Percentiles rank a stretch among this genome's conserved stretches.
Conservation (phyloP, 2,113 vertebrate species). For the Entelurus aequoreus region DNA sequence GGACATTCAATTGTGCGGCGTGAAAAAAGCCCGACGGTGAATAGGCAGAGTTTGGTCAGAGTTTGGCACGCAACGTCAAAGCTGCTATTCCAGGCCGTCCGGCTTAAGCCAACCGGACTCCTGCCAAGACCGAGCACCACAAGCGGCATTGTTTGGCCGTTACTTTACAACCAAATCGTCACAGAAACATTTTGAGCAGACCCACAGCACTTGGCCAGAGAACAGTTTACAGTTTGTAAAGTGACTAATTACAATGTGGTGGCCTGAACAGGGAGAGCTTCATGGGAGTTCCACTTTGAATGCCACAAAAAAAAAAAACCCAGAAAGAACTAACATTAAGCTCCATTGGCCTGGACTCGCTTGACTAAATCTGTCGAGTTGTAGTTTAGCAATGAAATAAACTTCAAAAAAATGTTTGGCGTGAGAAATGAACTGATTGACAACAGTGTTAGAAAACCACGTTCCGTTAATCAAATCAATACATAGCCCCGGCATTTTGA, state of each 20-base stretch:
- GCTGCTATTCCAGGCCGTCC: conserved; percentile 51
- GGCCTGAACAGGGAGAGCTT: conserved; percentile 4
- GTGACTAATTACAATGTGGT: conserved; percentile 34
- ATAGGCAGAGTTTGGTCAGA: conserved; percentile 57
- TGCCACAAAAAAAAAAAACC: not conserved
- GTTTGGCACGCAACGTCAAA: conserved; percentile 52
- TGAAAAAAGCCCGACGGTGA: conserved; percentile 30
- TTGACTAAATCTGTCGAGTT: not conserved
- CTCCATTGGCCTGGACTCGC: not conserved
- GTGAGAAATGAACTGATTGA: too few species aligned
- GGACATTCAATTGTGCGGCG: conserved; percentile 40
- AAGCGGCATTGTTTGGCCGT: conserved; percentile 47
- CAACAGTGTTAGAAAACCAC: too few species aligned
- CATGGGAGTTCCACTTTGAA: not conserved
- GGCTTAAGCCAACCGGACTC: conserved; percentile 29
- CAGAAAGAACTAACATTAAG: not conserved
- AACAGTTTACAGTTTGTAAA: conserved; percentile 50
- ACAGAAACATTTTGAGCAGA: conserved; percentile 61
- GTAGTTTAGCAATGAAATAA: too few species aligned
- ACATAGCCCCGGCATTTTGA: too few species aligned
- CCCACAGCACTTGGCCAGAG: conserved; percentile 42
- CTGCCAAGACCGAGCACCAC: conserved; percentile 36
- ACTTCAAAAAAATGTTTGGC: too few species aligned
- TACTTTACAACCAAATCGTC: conserved; percentile 43
- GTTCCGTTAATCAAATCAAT: too few species aligned